phyloP scores from a whole-genome alignment of 1,140 invertebrate species.

The Coelopa frigida region DNA sequence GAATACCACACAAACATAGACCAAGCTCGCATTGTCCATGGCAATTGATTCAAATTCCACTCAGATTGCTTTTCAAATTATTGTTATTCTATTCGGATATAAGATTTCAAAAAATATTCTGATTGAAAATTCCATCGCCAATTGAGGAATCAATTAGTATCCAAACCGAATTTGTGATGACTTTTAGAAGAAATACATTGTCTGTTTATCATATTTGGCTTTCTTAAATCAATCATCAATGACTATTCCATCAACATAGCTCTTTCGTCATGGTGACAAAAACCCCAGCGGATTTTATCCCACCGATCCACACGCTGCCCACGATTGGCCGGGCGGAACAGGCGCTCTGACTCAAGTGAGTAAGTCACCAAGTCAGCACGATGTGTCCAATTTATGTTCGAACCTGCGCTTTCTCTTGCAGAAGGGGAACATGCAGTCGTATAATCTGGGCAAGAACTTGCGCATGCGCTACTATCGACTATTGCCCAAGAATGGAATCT shows the following conservation, averaged over 20 bases:
- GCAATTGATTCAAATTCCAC: too few species aligned
- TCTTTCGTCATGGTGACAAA: constrained; percentile 69
- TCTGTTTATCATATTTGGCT: too few species aligned
- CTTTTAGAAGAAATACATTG: too few species aligned
- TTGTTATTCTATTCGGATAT: too few species aligned
- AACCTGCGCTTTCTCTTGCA: constrained; percentile 40
- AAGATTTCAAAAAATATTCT: too few species aligned
- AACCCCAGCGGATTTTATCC: constrained; percentile 59
- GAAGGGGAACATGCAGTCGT: constrained; percentile 71
- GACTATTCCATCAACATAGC: constrained; percentile 36
- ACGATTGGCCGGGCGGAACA: constrained; percentile 57
- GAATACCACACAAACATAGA: too few species aligned
- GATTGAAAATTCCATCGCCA: too few species aligned
- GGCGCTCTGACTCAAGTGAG: constrained; percentile 59
- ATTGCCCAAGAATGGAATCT: constrained; percentile 53
- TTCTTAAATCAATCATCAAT: neutral
- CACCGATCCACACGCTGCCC: constrained; percentile 56
- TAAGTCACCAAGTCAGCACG: neutral
- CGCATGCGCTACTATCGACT: constrained; percentile 60
- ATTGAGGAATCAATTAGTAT: too few species aligned
- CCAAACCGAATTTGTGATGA: too few species aligned
- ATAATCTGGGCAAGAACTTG: constrained; percentile 66
- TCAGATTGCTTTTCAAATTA: too few species aligned
- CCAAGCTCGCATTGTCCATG: too few species aligned
- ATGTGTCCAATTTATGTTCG: neutral